Evolutionary conservation across 2,888 invertebrate species (phyloP), one percentile per base, ranked within the genome.

Genomic region (Dolichomitus sp.): DNA sequence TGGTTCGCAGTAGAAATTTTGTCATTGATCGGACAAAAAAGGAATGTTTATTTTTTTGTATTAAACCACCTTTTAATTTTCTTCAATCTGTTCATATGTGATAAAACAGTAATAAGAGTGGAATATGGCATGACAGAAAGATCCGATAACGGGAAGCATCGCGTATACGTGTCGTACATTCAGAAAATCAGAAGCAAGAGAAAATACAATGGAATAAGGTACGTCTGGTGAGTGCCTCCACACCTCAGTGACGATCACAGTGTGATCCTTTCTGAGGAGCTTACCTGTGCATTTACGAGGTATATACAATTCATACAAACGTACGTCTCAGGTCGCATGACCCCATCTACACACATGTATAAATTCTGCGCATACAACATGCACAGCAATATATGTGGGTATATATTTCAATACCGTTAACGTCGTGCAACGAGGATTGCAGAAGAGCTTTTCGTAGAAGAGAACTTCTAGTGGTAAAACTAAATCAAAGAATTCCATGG

Each of bases 401-500:
- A 59, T 72, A 40, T 17, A 52, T 57, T 54, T 61, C 33, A 57
- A 33, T 33, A 19, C 50, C 48, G 27, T 17, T n/a, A 30, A 48
- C 59, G 19, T 45, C 57, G 45, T n/a, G 12, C 33, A 5, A 45
- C 27, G 72, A 4, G 61, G n/a, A 48, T 7, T 52, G 63, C 73
- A 11, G n/a, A n/a, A 17, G 17, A 27, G 40, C 52, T 59, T 61
- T 37, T 27, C 61, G 27, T 9, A 11, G n/a, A 52, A 50, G 50
- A 17, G 23, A 54, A 42, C 42, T 65, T 27, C 52, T 7, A 48
- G 52, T 54, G 74, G 27, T 52, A 30, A 88, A 90, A 89, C 87
- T 85, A 89, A 88, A 90, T 90, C 87, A 88, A 87, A 88, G 89
- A 90, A 88, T 88, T 82, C 85, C 86, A 76, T 85, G 88, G 87